These are phyloP conservation scores for Tor tambroides DNA, from an alignment of 2,113 vertebrate genomes.

Conservation along the genomic window DNA sequence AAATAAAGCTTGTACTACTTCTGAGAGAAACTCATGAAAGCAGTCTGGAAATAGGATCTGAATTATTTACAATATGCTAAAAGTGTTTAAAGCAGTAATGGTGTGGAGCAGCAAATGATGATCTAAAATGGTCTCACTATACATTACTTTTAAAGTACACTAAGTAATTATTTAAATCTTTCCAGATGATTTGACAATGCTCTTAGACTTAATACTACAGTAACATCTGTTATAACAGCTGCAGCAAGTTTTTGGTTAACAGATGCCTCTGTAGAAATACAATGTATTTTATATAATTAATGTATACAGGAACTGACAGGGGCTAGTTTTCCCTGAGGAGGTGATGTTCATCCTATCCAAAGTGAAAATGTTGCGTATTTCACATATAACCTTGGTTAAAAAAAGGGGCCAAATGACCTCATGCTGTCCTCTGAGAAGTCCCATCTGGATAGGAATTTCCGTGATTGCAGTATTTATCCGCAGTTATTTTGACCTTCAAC, in stretches of 20 bases:
- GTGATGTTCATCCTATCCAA: not conserved
- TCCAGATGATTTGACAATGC: not conserved
- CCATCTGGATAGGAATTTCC: not conserved
- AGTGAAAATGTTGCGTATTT: not conserved
- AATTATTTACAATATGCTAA: constrained; percentile 23
- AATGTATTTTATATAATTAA: not conserved
- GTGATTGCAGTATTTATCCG: not conserved
- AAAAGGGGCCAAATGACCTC: not conserved
- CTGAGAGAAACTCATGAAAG: not conserved
- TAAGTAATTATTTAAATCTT: not conserved
- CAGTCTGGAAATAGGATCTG: not conserved
- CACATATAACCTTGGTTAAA: no score
- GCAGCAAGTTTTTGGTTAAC: not conserved
- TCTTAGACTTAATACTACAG: not conserved
- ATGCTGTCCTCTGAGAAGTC: not conserved
- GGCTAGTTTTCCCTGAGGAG: not conserved
- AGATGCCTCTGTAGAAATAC: not conserved
- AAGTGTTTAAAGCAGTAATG: constrained; percentile 11
- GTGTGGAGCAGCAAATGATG: not conserved
- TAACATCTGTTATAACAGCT: not conserved
- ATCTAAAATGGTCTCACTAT: not conserved
- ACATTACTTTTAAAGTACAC: no score
- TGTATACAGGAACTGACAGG: not conserved
- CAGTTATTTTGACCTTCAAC: not conserved
- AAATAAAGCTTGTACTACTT: not conserved